Evolutionary conservation across 2,888 invertebrate genomes (phyloP), one percentile per base, ranked within the genome.

Genomic region (Tachina fera): DNA sequence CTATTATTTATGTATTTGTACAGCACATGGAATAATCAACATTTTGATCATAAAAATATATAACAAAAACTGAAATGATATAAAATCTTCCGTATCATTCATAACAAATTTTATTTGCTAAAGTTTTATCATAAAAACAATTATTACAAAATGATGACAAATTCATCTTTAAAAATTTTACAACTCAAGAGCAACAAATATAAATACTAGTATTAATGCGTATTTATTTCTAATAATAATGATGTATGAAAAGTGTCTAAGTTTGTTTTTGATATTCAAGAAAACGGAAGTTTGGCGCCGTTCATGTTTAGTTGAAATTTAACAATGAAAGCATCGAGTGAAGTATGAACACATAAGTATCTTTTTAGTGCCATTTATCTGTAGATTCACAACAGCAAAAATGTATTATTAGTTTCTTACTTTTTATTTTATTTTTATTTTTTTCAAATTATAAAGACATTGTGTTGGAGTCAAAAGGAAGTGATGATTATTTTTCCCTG

Each of bases 251-350:
- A 51, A 79, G 58, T 6, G 43, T 11, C 39, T 41, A 11, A 16
- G 11, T 4, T 19, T 31, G 19, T 16, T 47, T 63, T 61, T 70
- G 2, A 9, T 45, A 41, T n/a, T 43, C 11, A 11, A 53, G n/a
- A 9, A 51, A 56, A 68, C 47, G 79, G 65, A 82, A 76, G 67
- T 76, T 71, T 72, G 86, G 86, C 86, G 86, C 75, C 86, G 43
- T 53, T 71, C 39, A 60, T 60, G 19, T 78, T 41, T 74, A 8
- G 47, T 56, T 16, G 61, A 68, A 60, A 19, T 61, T 61, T 61
- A 68, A 45, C 72, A 78, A 76, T 56, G 56, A 56, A 75, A 63
- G 41, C 5, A 47, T 10, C 10, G 16, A 43, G 19, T 47, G n/a
- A 22, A 58, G 41, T 1, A 39, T 70, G 43, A 58, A 10, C 47